Conservation (phyloP, 1,140 invertebrate genomes). For the Himalopsyche phryganea region DNA sequence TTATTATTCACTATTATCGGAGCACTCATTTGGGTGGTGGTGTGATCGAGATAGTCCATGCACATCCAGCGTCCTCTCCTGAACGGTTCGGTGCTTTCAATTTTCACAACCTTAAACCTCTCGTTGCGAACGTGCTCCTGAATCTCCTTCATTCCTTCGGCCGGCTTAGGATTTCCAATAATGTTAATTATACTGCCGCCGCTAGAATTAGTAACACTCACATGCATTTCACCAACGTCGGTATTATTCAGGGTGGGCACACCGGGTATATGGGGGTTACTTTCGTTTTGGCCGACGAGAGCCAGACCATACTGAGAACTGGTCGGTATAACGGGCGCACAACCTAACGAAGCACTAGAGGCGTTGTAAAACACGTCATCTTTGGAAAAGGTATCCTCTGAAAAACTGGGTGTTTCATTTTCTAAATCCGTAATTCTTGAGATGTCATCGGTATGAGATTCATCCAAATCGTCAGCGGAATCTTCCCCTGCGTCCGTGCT, state of each 20-base stretch:
- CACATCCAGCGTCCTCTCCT: constrained; percentile 91
- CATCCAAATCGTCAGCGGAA: constrained; percentile 89
- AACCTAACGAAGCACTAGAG: constrained; percentile 67
- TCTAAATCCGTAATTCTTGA: constrained; percentile 77
- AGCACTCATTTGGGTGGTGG: constrained; percentile 57
- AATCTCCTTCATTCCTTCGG: constrained; percentile 67
- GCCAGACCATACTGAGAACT: constrained; percentile 79
- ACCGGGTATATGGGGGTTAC: constrained; percentile 40
- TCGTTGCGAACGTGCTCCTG: constrained; percentile 74
- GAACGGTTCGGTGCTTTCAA: constrained; percentile 92
- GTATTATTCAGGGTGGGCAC: constrained; percentile 52
- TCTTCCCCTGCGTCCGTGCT: constrained; percentile 86
- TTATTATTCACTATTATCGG: constrained; percentile 50
- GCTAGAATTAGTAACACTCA: constrained; percentile 60
- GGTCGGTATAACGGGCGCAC: constrained; percentile 78
- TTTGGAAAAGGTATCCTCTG: constrained; percentile 79
- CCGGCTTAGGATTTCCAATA: constrained; percentile 56
- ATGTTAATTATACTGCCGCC: constrained; percentile 62
- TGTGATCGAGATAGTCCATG: constrained; percentile 92
- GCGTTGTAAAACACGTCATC: constrained; percentile 78
- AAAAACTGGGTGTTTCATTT: constrained; percentile 81
- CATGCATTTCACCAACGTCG: constrained; percentile 56
- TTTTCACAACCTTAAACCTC: constrained; percentile 94
- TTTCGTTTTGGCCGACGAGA: constrained; percentile 62
- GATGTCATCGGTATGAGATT: constrained; percentile 86